These are phyloP conservation scores for Triplophysa dalaica DNA, from an alignment of 2,113 vertebrate species.

Conservation along the genomic window DNA sequence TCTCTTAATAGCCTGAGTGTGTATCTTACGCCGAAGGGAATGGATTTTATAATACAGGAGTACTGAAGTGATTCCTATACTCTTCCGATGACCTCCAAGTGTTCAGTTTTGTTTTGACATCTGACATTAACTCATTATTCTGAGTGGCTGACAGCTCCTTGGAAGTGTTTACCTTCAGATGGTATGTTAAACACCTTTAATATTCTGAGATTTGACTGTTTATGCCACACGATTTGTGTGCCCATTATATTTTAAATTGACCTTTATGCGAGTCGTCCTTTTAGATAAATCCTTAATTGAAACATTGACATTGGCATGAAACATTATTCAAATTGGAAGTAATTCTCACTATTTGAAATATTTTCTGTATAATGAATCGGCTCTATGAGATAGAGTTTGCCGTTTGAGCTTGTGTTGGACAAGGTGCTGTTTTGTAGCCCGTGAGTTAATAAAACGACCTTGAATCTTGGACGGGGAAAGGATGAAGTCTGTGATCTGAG, in stretches of 20 bases:
- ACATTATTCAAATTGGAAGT: neutral
- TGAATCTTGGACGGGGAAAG: conserved; percentile 55
- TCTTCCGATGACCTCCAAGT: neutral
- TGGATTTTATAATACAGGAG: neutral
- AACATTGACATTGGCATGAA: neutral
- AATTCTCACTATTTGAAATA: neutral
- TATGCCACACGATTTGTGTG: no score
- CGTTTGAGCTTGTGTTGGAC: neutral
- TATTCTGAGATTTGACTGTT: neutral
- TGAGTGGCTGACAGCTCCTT: neutral
- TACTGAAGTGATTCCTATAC: neutral
- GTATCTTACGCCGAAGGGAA: conserved; percentile 25
- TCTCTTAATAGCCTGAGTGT: conserved; percentile 60
- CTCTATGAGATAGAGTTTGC: neutral
- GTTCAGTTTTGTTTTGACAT: neutral
- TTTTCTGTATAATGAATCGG: neutral
- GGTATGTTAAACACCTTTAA: conserved; percentile 19
- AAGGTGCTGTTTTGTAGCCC: neutral
- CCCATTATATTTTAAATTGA: neutral
- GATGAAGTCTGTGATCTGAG: conserved; percentile 16
- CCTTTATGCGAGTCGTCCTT: neutral
- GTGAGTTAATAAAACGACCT: conserved; percentile 55
- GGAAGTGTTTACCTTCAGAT: neutral
- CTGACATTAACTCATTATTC: neutral
- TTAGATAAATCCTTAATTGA: neutral